Base-by-base conservation (phyloP, 2,113 vertebrate genomes). In the Turdus rufiventris region DNA sequence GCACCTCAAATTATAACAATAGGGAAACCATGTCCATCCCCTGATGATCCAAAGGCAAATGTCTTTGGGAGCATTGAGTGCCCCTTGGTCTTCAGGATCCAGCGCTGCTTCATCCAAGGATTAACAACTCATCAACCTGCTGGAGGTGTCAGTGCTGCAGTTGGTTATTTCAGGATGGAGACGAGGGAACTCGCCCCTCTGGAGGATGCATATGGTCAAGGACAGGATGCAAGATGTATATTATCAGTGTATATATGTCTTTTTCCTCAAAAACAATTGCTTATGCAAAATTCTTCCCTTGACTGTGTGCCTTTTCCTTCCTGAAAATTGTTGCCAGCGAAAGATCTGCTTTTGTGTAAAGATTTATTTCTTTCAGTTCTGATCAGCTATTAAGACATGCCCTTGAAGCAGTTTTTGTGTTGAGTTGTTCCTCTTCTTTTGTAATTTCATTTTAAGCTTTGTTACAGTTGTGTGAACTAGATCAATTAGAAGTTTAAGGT, bases 241-340 rank as follows among this genome's bases (percentile, higher is more conserved):
- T 89, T 82, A 74, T 48, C 70, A 82, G 28, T 34, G 42, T 48
- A 34, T 60, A n/a, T 63, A 43, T 74, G 23, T 56, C 53, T 92
- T 85, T 91, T 87, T 65, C 91, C 94, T 84, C 82, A 60, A 71
- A 91, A 72, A 91, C 65, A 87, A 75, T 78, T 1, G 3, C 28
- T 68, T 76, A 36, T 72, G 50, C 58, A 85, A 73, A 91, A 85
- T 70, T 90, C 34, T 83, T 90, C 78, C 74, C 42, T 67, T 82
- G 33, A 29, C 85, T 73, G 23, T 73, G 23, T 72, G 61, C 66
- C 88, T 93, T 88, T 93, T 82, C 74, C 92, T 89, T 95, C 89
- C 91, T 87, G 85, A 85, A 88, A 85, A 53, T 33, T 58, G 14
- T 56, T 91, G 42, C 47, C 51, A 18, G 12, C 62, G 43, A 24